Evolutionary conservation across 2,888 invertebrate species (phyloP), one percentile per base, ranked within the genome.

Genomic region (Quadroppia sp.): DNA sequence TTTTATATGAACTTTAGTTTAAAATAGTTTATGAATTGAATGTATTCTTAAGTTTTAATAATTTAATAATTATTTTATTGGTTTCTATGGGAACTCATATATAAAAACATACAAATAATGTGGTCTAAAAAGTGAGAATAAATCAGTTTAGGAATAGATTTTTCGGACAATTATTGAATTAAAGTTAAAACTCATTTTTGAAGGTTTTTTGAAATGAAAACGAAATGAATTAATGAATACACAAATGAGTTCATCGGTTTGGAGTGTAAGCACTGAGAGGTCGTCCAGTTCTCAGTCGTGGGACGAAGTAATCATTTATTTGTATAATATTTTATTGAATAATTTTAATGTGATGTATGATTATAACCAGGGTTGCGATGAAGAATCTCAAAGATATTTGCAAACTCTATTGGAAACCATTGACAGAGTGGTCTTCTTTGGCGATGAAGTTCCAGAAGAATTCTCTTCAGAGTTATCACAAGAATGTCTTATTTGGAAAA

Each of bases 401-500:
- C 48, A 40, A 70, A 70, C 28, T 45, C 23, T 73, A 1, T 53
- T 73, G 9, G 50, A 73, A 30, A 23, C 69, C 9, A 73, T 73
- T 36, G 73, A 73, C 32, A 28, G 17, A 28, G n/a, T 73, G 4
- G 36, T 64, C n/a, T 48, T 59, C 17, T 69, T 23, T 45, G 73
- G 50, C 45, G 64, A 67, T 20, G 17, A 28, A n/a, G 23, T 69
- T 20, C 61, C 42, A 23, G 11, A 61, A 40, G 72, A 59, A 13
- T 53, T 73, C n/a, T 30, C 69, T 20, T 13, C 0, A 20, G 50
- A 69, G 17, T 25, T 73, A 17, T 11, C 67, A 6, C 15, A 67
- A n/a, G 73, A 73, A 56, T 69, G 69, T 53, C 73, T 48, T 11
- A 15, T 70, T n/a, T 73, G 73, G 73, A 7, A 28, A 25, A 32